Conservation (phyloP, 2,888 invertebrate genomes). For the Scaptomyza reducta region DNA sequence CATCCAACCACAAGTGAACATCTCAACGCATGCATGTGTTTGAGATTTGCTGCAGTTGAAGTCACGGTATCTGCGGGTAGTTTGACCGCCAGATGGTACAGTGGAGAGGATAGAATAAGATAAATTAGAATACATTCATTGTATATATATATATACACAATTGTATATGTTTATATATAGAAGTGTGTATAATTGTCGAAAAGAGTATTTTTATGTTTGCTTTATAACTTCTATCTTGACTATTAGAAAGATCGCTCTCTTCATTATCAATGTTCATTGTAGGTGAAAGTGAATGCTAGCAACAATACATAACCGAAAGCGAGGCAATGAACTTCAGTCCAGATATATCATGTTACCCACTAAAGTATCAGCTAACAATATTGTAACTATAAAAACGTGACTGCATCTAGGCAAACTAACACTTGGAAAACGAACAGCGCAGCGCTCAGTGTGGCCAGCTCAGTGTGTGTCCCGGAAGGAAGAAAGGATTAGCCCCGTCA, state of each 20-base stretch:
- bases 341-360: slow-evolving; percentile 27
- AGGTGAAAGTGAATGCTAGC: slow-evolving; percentile 61
- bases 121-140: no score
- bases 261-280: not conserved
- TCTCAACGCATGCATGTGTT: not conserved
- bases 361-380: slow-evolving; percentile 2
- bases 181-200: no score
- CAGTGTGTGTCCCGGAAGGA: slow-evolving; percentile 3
- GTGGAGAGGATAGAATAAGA: no score
- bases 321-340: slow-evolving; percentile 64
- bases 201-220: no score
- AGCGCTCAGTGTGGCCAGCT: slow-evolving; percentile 8
- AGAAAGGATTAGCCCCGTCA: not conserved
- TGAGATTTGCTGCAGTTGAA: slow-evolving; percentile 28
- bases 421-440: slow-evolving; percentile 42
- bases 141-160: no score
- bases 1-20: slow-evolving; percentile 50
- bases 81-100: slow-evolving; percentile 2
- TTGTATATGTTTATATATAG: no score
- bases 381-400: slow-evolving; percentile 58
- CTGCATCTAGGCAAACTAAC: slow-evolving; percentile 36
- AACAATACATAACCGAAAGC: slow-evolving; percentile 31
- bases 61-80: slow-evolving; percentile 15
- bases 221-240: no score
- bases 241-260: no score